Evolutionary conservation across 2,888 invertebrate species (phyloP).

Genomic region (Mythimna lalbum): DNA sequence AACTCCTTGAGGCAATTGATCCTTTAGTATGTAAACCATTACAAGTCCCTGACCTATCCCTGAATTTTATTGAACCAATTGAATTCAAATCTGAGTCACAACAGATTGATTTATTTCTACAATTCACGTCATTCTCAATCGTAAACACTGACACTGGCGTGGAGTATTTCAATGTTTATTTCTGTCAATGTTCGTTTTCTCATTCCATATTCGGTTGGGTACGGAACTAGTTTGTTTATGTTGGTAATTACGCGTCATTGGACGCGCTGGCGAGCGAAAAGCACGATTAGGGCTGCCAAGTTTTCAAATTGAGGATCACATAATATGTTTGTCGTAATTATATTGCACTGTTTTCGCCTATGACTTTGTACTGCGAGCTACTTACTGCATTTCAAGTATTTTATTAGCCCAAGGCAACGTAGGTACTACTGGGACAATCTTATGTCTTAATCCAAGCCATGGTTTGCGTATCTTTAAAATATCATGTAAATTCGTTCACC

Average conservation of each 20-base stretch:
- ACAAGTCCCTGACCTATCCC: conserved; percentile 29
- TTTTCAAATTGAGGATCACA: conserved; percentile 25
- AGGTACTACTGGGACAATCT: too few relatives aligned
- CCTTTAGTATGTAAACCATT: neutral
- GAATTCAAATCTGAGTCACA: neutral
- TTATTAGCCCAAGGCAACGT: too few relatives aligned
- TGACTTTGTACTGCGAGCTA: too few relatives aligned
- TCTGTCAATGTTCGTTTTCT: conserved; percentile 65
- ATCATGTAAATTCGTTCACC: neutral
- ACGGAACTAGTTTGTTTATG: conserved; percentile 71
- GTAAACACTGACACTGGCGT: conserved; percentile 29
- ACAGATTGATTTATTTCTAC: conserved; percentile 2
- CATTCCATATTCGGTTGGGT: conserved; percentile 78
- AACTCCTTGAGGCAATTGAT: too few relatives aligned
- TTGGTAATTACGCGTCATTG: conserved; percentile 78
- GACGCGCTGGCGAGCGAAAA: conserved; percentile 49
- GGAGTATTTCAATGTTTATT: conserved; percentile 68
- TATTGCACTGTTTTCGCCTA: too few relatives aligned
- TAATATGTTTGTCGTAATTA: neutral
- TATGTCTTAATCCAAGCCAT: too few relatives aligned
- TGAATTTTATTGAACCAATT: neutral
- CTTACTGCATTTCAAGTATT: too few relatives aligned
- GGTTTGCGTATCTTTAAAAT: neutral
- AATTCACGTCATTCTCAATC: conserved; percentile 9
- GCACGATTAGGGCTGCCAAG: conserved; percentile 53